phyloP scores from a whole-genome alignment of 53 echinoderm and acorn worm genomes.

The Stichopus horrens region DNA sequence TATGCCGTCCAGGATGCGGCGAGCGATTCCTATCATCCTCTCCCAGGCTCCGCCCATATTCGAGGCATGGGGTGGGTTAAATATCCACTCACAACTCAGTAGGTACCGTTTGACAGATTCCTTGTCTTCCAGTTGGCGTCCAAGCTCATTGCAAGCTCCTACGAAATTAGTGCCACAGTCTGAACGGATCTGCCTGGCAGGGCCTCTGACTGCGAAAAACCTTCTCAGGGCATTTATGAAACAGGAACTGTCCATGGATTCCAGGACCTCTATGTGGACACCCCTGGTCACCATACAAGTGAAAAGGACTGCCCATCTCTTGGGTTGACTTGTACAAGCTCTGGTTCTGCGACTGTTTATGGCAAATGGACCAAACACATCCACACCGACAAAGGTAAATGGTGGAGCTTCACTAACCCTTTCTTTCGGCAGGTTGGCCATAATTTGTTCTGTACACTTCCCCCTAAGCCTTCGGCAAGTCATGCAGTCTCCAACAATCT shows the following conservation, averaged over 20 bases:
- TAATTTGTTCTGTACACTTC: slow-evolving; percentile 49
- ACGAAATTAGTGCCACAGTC: slow-evolving; percentile 56
- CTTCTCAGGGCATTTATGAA: slow-evolving; percentile 52
- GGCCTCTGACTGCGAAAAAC: slow-evolving; percentile 25
- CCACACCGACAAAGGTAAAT: slow-evolving; percentile 60
- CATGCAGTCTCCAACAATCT: slow-evolving; percentile 30
- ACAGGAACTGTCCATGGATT: slow-evolving; percentile 51
- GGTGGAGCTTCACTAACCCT: slow-evolving; percentile 55
- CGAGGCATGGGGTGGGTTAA: too few species aligned
- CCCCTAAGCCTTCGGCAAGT: slow-evolving; percentile 47
- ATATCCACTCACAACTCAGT: too few species aligned
- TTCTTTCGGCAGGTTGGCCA: slow-evolving; percentile 62
- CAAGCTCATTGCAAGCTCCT: slow-evolving; percentile 55
- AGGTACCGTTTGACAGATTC: slow-evolving; percentile 35
- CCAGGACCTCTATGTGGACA: slow-evolving; percentile 56
- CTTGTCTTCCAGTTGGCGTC: slow-evolving; percentile 36
- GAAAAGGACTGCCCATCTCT: slow-evolving; percentile 55
- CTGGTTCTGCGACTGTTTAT: slow-evolving; percentile 40
- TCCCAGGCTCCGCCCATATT: too few species aligned
- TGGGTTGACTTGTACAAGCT: slow-evolving; percentile 25
- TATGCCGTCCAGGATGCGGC: slow-evolving; percentile 12
- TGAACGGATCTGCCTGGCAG: too few species aligned
- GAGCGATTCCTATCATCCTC: too few species aligned
- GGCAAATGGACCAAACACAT: slow-evolving; percentile 60
- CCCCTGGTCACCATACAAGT: slow-evolving; percentile 52